Evolutionary conservation across 2,113 vertebrate species (phyloP), one percentile per base, ranked within the genome.

Genomic region (Callipepla californica): DNA sequence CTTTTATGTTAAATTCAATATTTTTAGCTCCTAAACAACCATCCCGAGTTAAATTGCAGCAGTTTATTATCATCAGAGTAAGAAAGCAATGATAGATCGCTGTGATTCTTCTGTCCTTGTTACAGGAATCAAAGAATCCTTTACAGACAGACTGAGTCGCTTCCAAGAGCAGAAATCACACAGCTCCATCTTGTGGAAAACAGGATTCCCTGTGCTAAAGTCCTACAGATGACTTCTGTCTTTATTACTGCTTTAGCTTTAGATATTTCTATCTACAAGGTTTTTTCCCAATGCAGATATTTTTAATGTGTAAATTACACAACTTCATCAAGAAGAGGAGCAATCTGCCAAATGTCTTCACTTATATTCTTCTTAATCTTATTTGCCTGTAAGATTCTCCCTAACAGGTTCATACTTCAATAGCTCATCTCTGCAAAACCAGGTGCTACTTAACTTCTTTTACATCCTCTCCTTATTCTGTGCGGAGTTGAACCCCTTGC

Each of bases 101-200:
- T 82, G 74, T 89, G 55, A 83, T 77, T 91, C 77, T 86, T 83
- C 66, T 93, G 90, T 87, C 79, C 72, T 93, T 83, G n/a, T 53
- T 58, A 40, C 32, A 62, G 51, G 40, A 87, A 78, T 55, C 81
- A 78, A 57, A 85, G 58, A 81, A 92, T 63, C 34, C 30, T 66
- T 87, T 84, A 66, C 53, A 55, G 19, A 48, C 13, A 58, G 38
- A 57, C 32, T 19, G 61, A 79, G 57, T 34, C 81, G 53, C 36
- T 87, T 96, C 66, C 67, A 74, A 80, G 82, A n/a, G 55, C 59
- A 97, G 94, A 96, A 95, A 89, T 95, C 67, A 45, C 78, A 93
- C 87, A 97, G 97, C 89, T 94, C 98, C 98, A 98, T 95, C 98
- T 98, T 84, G 96, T 97, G 98, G 96, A 89, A 42, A 48, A 48